phyloP scores from a whole-genome alignment of 1,140 invertebrate genomes.

The Halictus rubicundus region DNA sequence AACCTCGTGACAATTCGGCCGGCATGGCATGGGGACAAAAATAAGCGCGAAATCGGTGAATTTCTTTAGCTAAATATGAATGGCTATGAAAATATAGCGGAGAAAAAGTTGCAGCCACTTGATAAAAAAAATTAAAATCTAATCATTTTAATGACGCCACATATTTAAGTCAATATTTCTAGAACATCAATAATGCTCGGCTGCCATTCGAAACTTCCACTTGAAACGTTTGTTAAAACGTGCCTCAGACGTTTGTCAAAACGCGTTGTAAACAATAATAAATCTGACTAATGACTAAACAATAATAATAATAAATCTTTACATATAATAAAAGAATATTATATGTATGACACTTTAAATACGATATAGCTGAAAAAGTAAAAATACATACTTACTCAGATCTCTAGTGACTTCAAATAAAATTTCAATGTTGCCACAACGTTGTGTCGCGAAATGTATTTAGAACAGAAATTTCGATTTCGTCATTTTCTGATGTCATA shows the following conservation, averaged over 20 bases:
- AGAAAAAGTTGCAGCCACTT: not conserved
- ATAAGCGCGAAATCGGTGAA: slow-evolving; percentile 38
- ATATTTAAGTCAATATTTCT: not conserved
- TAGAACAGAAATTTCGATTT: no score
- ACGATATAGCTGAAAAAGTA: no score
- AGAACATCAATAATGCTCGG: not conserved
- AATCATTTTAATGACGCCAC: not conserved
- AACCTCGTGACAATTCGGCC: slow-evolving; percentile 21
- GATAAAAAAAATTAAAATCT: not conserved
- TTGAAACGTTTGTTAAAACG: no score
- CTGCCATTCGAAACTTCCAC: not conserved
- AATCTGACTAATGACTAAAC: no score
- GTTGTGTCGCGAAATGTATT: no score
- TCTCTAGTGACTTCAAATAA: not conserved
- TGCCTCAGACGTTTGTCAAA: no score
- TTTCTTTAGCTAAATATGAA: not conserved
- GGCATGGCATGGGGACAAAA: slow-evolving; percentile 11
- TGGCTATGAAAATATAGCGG: not conserved
- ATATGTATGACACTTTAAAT: no score
- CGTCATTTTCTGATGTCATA: not conserved
- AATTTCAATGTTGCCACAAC: not conserved
- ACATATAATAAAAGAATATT: no score
- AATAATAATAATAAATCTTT: no score
- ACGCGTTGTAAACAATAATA: not conserved
- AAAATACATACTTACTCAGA: no score